Evolutionary conservation across 2,113 vertebrate genomes (phyloP).

Genomic region (Hystrix cristata): DNA sequence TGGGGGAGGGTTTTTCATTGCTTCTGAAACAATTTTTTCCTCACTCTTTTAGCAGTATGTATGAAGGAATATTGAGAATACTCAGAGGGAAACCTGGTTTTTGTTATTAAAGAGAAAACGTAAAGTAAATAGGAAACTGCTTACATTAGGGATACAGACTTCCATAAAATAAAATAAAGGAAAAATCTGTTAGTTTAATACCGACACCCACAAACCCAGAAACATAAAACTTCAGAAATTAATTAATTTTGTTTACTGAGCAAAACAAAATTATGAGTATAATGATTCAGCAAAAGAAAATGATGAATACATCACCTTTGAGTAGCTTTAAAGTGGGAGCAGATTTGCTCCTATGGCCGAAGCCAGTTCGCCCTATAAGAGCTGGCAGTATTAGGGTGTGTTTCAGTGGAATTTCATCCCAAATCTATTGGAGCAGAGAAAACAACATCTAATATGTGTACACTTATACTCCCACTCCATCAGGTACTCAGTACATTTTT

Average conservation of each 20-base stretch:
- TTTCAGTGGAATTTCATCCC: slow-evolving; percentile 65
- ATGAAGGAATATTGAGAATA: slow-evolving; percentile 58
- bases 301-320: slow-evolving; percentile 55
- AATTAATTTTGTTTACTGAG: slow-evolving; percentile 72
- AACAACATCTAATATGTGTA: slow-evolving; percentile 4
- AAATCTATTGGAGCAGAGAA: slow-evolving; percentile 68
- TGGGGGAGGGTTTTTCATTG: background rate
- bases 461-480: background rate
- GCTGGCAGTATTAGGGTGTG: background rate
- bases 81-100: slow-evolving; percentile 33
- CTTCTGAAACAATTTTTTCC: background rate
- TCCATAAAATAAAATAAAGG: slow-evolving; percentile 36
- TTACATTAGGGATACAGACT: background rate
- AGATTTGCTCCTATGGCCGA: background rate
- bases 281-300: slow-evolving; percentile 2
- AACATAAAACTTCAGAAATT: slow-evolving; percentile 72
- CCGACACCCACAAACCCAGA: background rate
- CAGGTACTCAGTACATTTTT: background rate
- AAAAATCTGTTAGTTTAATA: slow-evolving; percentile 57
- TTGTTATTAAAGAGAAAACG: slow-evolving; percentile 58
- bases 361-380: background rate
- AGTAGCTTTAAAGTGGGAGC: slow-evolving; percentile 67
- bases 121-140: slow-evolving; percentile 46
- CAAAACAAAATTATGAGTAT: background rate
- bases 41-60: background rate